Conservation (phyloP, 2,888 invertebrate species). For the Mongoloraphidia duomilia region DNA sequence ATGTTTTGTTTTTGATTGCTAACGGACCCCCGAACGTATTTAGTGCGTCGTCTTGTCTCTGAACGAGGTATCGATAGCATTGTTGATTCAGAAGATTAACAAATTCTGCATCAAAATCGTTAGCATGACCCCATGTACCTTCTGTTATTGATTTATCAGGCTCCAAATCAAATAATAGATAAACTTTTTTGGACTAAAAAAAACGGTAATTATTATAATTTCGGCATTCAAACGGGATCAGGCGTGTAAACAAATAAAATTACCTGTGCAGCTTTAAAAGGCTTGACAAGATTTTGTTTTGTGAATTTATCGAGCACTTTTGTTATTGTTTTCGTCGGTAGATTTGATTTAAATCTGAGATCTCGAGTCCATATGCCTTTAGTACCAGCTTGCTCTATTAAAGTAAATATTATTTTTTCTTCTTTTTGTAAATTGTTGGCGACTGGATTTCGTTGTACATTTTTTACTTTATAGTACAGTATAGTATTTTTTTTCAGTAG, state of each 20-base stretch:
- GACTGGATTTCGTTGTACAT: constrained; percentile 46
- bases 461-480: constrained; percentile 53
- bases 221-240: too few species aligned
- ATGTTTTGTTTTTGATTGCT: constrained; percentile 62
- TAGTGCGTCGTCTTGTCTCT: constrained; percentile 54
- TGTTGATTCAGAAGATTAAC: constrained; percentile 92
- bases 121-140: constrained; percentile 95
- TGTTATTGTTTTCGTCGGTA: constrained; percentile 77
- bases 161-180: constrained; percentile 89
- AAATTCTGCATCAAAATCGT: constrained; percentile 96
- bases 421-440: constrained; percentile 81
- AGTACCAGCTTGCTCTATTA: constrained; percentile 87
- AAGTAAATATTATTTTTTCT: constrained; percentile 83
- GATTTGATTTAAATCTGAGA: constrained; percentile 78
- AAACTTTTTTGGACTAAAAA: constrained; percentile 55
- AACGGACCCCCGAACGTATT: constrained; percentile 62
- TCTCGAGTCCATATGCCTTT: constrained; percentile 97
- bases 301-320: constrained; percentile 90
- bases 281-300: constrained; percentile 89
- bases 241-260: constrained; percentile 24
- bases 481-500: constrained; percentile 37
- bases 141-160: constrained; percentile 92
- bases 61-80: constrained; percentile 68
- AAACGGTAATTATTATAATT: too few species aligned
- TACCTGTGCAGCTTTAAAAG: constrained; percentile 89